Conservation (phyloP, 2,888 invertebrate species). For the Dryocosmus kuriphilus region DNA sequence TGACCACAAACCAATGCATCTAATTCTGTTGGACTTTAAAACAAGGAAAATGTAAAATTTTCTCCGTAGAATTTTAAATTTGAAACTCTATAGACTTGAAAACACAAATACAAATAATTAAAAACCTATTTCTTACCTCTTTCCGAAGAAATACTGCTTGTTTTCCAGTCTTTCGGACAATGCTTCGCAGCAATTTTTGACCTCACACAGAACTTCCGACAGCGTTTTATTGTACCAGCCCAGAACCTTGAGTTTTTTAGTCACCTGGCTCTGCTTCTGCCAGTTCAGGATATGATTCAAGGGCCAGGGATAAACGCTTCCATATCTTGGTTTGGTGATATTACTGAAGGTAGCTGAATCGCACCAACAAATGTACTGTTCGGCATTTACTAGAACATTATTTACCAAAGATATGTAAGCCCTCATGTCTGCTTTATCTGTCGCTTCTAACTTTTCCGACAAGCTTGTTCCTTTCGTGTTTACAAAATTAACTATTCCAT, state of each 20-base stretch:
- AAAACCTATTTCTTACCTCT: conserved; percentile 79
- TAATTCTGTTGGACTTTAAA: conserved; percentile 84
- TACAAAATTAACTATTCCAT: conserved; percentile 93
- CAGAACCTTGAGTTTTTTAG: conserved; percentile 86
- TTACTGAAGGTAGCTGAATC: conserved; percentile 88
- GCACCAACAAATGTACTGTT: conserved; percentile 94
- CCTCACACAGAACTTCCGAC: conserved; percentile 87
- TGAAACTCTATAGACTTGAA: background rate
- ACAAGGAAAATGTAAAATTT: background rate
- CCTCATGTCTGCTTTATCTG: conserved; percentile 93
- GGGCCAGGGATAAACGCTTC: conserved; percentile 96
- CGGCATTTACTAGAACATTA: conserved; percentile 93
- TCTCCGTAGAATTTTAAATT: background rate
- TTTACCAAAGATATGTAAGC: conserved; percentile 95
- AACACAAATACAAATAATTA: conserved; percentile 25
- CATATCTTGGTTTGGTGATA: conserved; percentile 91
- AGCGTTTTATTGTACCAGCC: conserved; percentile 90
- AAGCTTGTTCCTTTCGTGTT: conserved; percentile 90
- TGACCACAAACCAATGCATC: conserved; percentile 90
- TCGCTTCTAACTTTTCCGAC: conserved; percentile 84
- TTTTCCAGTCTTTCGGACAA: conserved; percentile 90
- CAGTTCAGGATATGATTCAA: conserved; percentile 89
- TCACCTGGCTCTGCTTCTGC: conserved; percentile 85
- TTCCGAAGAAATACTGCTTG: conserved; percentile 89
- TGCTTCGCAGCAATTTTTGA: conserved; percentile 91